phyloP scores from a whole-genome alignment of 2,797 vertebrate genomes.

The Artibeus jamaicensis region DNA sequence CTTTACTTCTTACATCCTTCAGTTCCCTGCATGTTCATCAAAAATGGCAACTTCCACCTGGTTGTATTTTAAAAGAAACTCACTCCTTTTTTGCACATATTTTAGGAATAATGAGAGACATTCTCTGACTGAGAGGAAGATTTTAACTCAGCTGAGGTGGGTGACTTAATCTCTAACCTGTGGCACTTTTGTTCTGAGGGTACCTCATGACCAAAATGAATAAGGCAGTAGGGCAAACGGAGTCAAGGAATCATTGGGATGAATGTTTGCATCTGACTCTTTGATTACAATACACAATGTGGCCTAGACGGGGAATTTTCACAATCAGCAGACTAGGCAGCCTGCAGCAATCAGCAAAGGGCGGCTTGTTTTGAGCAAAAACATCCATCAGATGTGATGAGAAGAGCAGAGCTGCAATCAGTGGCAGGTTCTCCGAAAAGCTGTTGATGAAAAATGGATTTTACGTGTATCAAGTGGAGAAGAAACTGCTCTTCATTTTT shows the following conservation, averaged over 20 bases:
- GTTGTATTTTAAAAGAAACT: slow-evolving; percentile 44
- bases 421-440: slow-evolving; percentile 52
- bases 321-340: slow-evolving; percentile 62
- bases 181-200: slow-evolving; percentile 37
- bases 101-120: slow-evolving; percentile 44
- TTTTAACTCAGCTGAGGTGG: slow-evolving; percentile 33
- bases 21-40: background rate
- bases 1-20: background rate
- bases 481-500: slow-evolving; percentile 9
- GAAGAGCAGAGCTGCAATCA: slow-evolving; percentile 70
- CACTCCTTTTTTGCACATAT: background rate
- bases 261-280: slow-evolving; percentile 65
- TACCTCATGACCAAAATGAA: slow-evolving; percentile 6
- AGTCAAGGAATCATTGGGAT: slow-evolving; percentile 4
- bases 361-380: slow-evolving; percentile 68
- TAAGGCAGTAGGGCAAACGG: slow-evolving; percentile 31
- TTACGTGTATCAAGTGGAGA: slow-evolving; percentile 50
- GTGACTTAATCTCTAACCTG: slow-evolving; percentile 35
- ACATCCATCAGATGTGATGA: slow-evolving; percentile 70
- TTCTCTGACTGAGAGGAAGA: slow-evolving; percentile 28
- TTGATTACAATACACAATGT: slow-evolving; percentile 60
- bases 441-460: slow-evolving; percentile 70
- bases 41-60: slow-evolving; percentile 13
- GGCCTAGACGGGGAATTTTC: slow-evolving; percentile 49
- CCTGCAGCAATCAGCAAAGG: slow-evolving; percentile 71